A percentile compares a stretch with the other conserved stretches of the same genome.
These are phyloP conservation scores for Sericinus montela DNA, from an alignment of 2,888 invertebrate genomes.

Conservation along the genomic window DNA sequence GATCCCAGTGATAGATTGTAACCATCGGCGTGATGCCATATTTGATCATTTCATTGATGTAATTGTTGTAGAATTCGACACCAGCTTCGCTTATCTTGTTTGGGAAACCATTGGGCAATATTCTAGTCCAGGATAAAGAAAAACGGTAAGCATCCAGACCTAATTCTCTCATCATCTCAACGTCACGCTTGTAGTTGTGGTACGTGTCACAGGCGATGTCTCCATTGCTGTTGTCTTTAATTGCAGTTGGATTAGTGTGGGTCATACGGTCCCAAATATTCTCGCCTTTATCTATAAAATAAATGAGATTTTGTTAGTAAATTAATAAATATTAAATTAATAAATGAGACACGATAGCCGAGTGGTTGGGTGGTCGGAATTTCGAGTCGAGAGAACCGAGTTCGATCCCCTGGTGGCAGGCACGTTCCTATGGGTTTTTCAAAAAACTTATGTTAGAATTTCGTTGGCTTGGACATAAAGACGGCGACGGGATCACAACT, in stretches of 20 bases:
- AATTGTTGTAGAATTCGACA: slow-evolving; percentile 81
- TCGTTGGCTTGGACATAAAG: too few species aligned
- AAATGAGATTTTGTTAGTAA: too few species aligned
- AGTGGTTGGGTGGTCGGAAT: too few species aligned
- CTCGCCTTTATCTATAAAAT: slow-evolving; percentile 82
- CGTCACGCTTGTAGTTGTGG: slow-evolving; percentile 77
- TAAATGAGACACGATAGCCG: too few species aligned
- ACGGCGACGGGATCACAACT: too few species aligned
- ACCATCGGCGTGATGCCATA: slow-evolving; percentile 81
- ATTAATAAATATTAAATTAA: too few species aligned
- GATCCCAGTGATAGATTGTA: slow-evolving; percentile 77
- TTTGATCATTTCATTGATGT: slow-evolving; percentile 80
- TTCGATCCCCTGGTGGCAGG: too few species aligned
- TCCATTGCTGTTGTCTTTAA: slow-evolving; percentile 67
- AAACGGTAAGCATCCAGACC: slow-evolving; percentile 77
- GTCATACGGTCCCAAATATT: slow-evolving; percentile 79
- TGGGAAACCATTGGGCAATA: slow-evolving; percentile 56
- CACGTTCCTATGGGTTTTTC: too few species aligned
- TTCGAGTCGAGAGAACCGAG: too few species aligned
- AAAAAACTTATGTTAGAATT: too few species aligned
- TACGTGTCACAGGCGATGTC: slow-evolving; percentile 84
- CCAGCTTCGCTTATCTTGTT: slow-evolving; percentile 77
- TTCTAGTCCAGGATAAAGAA: slow-evolving; percentile 79
- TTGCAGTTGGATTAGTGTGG: slow-evolving; percentile 42
- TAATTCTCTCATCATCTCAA: slow-evolving; percentile 63